Percentiles rank a stretch among this genome's conserved stretches.
Evolutionary conservation across 2,797 vertebrate species (phyloP).

Genomic region (Enoplosus armatus): DNA sequence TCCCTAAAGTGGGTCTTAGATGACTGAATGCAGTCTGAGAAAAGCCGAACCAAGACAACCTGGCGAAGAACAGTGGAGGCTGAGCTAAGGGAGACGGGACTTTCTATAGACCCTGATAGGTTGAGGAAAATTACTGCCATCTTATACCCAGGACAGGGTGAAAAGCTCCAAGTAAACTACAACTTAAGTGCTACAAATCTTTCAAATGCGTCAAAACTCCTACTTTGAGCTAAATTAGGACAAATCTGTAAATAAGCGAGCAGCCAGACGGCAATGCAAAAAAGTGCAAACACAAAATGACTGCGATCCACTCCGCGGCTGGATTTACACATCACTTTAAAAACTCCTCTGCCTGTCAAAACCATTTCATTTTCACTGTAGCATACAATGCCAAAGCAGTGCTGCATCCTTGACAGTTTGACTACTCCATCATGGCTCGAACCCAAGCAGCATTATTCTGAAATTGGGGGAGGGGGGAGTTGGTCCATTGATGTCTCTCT

Average conservation of each 20-base stretch:
- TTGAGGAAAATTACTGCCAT: conserved; percentile 1
- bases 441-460: conserved; percentile 37
- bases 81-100: background rate
- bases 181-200: conserved; percentile 1
- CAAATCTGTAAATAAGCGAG: conserved; percentile 1
- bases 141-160: background rate
- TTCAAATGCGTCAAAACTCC: conserved; percentile 10
- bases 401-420: conserved; percentile 28
- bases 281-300: background rate
- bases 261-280: background rate
- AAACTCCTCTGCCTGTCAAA: conserved; percentile 39
- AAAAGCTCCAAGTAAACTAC: background rate
- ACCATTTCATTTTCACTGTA: conserved; percentile 24
- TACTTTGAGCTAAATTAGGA: conserved; percentile 8
- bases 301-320: conserved; percentile 1
- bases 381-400: conserved; percentile 18
- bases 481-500: conserved; percentile 50
- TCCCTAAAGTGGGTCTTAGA: background rate
- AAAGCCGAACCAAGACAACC: background rate
- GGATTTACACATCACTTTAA: conserved; percentile 44
- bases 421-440: conserved; percentile 36
- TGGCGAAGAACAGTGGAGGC: background rate
- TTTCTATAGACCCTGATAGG: background rate
- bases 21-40: too few relatives aligned
- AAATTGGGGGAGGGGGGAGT: background rate